These are phyloP conservation scores for Drosophila novamexicana DNA, from an alignment of 1,140 invertebrate species.

Conservation along the genomic window DNA sequence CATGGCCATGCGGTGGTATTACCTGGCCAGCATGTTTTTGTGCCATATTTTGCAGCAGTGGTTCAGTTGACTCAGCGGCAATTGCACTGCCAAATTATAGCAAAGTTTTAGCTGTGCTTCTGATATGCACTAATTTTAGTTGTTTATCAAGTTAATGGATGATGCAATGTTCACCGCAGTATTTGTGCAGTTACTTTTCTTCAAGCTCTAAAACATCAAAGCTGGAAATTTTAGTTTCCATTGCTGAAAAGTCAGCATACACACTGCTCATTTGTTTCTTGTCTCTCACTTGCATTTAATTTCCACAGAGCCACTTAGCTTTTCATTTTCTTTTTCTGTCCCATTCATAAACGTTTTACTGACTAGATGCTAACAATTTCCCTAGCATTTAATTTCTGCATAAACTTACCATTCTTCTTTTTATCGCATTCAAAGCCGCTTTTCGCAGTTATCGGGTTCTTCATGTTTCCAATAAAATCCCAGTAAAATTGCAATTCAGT, in stretches of 20 bases:
- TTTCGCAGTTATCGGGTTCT: background rate
- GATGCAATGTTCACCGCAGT: slow-evolving; percentile 4
- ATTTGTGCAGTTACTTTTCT: background rate
- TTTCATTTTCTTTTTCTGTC: too few species aligned
- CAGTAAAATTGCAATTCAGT: background rate
- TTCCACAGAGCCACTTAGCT: too few species aligned
- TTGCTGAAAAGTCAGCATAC: too few species aligned
- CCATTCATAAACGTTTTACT: too few species aligned
- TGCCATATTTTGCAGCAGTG: slow-evolving; percentile 20
- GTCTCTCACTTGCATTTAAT: too few species aligned
- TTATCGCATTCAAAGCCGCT: background rate
- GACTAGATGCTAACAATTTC: too few species aligned
- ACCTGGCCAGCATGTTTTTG: slow-evolving; percentile 27
- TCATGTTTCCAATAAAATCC: background rate
- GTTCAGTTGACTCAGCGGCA: slow-evolving; percentile 11
- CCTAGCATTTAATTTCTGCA: too few species aligned
- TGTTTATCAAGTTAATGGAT: slow-evolving; percentile 26
- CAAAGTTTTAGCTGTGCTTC: slow-evolving; percentile 1
- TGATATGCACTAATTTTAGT: slow-evolving; percentile 16
- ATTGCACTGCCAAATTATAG: slow-evolving; percentile 34
- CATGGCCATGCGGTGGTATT: slow-evolving; percentile 30
- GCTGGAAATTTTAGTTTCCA: background rate
- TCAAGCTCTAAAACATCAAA: background rate
- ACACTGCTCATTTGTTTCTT: too few species aligned
- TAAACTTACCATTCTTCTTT: too few species aligned